phyloP scores from a whole-genome alignment of 2,797 vertebrate genomes.

The Halcyon chelicuti region DNA sequence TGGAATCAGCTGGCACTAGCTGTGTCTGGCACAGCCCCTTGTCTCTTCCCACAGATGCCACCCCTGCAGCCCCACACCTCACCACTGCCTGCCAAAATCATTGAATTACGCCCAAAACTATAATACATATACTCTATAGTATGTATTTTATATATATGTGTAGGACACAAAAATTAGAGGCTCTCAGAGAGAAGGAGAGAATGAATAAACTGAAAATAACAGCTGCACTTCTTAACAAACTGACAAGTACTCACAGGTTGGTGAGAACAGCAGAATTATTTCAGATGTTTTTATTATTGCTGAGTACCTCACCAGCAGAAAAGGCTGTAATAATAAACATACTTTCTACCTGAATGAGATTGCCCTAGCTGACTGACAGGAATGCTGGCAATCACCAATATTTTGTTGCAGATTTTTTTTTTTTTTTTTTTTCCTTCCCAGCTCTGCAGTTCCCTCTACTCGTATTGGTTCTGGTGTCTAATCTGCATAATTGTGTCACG shows the following conservation, averaged over 20 bases:
- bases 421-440: background rate
- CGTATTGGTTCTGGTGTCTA: constrained; percentile 8
- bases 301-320: background rate
- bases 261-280: background rate
- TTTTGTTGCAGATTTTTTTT: background rate
- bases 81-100: background rate
- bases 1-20: background rate
- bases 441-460: background rate
- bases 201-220: background rate
- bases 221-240: background rate
- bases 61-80: background rate
- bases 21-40: background rate
- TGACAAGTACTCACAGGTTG: background rate
- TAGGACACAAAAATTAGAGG: background rate
- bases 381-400: constrained; percentile 3
- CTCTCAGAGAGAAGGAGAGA: background rate
- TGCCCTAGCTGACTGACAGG: background rate
- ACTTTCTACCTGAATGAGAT: background rate
- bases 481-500: background rate
- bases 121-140: background rate
- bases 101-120: background rate
- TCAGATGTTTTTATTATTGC: background rate
- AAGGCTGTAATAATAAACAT: background rate
- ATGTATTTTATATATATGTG: background rate
- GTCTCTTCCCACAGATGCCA: background rate